A percentile compares a stretch with the other conserved stretches of the same genome.
Evolutionary conservation across 2,797 vertebrate genomes (phyloP).

Genomic region (Lagocephalus sceleratus): DNA sequence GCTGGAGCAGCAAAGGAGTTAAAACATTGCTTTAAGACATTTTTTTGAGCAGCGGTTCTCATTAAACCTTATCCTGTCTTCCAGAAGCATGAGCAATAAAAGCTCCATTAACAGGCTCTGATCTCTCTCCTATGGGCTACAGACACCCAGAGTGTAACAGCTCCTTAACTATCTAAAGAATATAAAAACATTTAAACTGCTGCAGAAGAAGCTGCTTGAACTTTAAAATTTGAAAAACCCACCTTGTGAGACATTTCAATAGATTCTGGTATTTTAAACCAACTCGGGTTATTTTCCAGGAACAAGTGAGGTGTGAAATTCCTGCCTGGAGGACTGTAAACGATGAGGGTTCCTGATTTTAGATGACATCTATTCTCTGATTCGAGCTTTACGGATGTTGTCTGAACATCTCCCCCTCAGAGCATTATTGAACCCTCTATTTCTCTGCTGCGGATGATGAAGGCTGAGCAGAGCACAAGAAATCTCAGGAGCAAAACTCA

Average conservation of each 20-base stretch:
- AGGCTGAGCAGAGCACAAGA: too few relatives aligned
- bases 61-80: constrained; percentile 4
- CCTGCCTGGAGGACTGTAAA: constrained; percentile 9
- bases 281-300: background rate
- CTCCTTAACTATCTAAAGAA: background rate
- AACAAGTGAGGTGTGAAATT: background rate
- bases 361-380: background rate
- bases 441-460: constrained; percentile 15
- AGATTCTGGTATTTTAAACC: background rate
- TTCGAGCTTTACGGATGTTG: constrained; percentile 9
- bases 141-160: background rate
- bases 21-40: constrained; percentile 7
- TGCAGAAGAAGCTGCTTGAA: background rate
- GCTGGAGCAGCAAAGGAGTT: background rate
- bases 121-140: constrained; percentile 5
- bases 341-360: background rate
- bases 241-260: background rate
- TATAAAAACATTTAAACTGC: background rate
- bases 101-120: constrained; percentile 9
- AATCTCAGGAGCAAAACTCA: background rate
- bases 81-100: constrained; percentile 2
- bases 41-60: background rate
- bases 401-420: constrained; percentile 8
- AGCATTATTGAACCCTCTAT: constrained; percentile 8
- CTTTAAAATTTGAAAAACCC: too few relatives aligned